phyloP scores from a whole-genome alignment of 2,113 vertebrate species.

The Stictonetta naevosa region DNA sequence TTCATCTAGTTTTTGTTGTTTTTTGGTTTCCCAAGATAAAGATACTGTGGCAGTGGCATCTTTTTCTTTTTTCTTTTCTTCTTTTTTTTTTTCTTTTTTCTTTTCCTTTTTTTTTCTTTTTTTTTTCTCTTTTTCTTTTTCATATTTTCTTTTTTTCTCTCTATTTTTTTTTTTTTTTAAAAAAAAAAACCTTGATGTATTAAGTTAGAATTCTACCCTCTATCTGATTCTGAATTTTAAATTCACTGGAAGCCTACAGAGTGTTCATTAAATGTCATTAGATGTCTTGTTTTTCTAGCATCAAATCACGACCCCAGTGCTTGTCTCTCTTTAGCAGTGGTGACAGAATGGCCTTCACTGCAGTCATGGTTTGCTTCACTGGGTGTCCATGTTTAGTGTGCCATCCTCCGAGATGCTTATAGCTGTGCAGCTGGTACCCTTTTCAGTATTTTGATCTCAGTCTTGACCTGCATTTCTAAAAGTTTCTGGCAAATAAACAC shows the following conservation, averaged over 20 bases:
- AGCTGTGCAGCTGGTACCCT: background rate
- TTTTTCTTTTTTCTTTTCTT: background rate
- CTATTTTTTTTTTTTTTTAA: background rate
- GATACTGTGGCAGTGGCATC: background rate
- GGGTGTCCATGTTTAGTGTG: background rate
- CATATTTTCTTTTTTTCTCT: background rate
- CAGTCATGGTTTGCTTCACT: background rate
- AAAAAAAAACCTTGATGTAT: background rate
- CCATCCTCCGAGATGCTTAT: background rate
- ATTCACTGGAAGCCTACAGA: rapidly evolving
- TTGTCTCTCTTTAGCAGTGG: background rate
- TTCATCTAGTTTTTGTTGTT: background rate
- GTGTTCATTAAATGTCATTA: background rate
- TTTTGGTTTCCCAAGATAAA: background rate
- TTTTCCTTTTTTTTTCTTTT: background rate
- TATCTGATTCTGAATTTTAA: background rate
- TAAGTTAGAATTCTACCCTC: background rate
- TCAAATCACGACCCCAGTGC: background rate
- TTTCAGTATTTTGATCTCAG: background rate
- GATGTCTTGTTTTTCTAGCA: rapidly evolving
- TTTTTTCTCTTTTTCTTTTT: background rate
- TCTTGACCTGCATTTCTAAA: background rate
- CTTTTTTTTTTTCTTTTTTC: background rate
- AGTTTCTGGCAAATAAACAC: background rate
- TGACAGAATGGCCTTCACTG: background rate